A percentile compares a stretch with the other conserved stretches of the same genome.
These are phyloP conservation scores for Silurus aristotelis DNA, from an alignment of 2,797 vertebrate genomes.

Conservation along the genomic window DNA sequence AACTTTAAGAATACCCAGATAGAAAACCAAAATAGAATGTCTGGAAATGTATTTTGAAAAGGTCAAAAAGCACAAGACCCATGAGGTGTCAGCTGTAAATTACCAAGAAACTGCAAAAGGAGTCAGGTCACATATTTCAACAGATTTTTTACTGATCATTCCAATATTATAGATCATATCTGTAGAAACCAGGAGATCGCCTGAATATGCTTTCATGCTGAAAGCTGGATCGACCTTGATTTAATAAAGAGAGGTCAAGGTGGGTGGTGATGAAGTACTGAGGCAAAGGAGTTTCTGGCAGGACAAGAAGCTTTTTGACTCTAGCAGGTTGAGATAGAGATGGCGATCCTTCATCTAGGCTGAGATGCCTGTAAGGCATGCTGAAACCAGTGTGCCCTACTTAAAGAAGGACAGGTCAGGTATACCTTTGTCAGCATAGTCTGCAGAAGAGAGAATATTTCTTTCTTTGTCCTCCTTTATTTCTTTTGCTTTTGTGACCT, in stretches of 20 bases:
- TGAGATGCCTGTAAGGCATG: conserved; percentile 6
- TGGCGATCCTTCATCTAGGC: conserved; percentile 20
- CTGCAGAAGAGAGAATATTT: conserved; percentile 11
- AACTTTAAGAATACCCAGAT: background rate
- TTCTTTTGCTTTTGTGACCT: background rate
- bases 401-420: conserved; percentile 19
- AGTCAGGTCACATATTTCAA: background rate
- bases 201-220: background rate
- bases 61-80: background rate
- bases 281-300: background rate
- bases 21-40: background rate
- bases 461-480: conserved; percentile 14
- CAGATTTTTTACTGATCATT: background rate
- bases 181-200: background rate
- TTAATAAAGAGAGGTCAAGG: background rate
- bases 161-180: background rate
- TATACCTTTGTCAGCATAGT: conserved; percentile 12
- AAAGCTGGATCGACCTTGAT: background rate
- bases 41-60: background rate
- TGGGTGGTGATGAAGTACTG: background rate
- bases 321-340: background rate
- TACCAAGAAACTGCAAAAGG: background rate
- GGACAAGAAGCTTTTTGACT: background rate
- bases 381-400: conserved; percentile 13
- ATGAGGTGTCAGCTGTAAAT: background rate